Base-by-base conservation (phyloP, 2,888 invertebrate genomes). In the Phaedon cochleariae region DNA sequence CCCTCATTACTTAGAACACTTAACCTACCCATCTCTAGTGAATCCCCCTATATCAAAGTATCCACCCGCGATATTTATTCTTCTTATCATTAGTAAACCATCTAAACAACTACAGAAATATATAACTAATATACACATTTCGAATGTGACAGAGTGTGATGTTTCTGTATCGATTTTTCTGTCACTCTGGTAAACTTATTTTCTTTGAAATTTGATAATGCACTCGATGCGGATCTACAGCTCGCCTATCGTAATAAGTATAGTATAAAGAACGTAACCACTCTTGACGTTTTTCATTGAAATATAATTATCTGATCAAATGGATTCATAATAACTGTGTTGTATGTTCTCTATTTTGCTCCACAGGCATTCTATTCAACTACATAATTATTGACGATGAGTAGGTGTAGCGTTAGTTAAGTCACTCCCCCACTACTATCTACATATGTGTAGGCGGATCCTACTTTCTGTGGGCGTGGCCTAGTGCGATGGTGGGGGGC, bases 21-120 rank as follows among this genome's bases (percentile, higher is more conserved):
- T 59, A 66, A 45, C 41, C 51, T 58, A 66, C 59, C 59, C 59
- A 59, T 66, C 59, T 62, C 62, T 62, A 62, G 51, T 65, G 60
- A 52, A 58, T 54, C 62, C 61, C 52, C 57, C 52, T 65, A 57
- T 65, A 65, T 61, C 55, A 61, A 34, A 41, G 55, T 60, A 65
- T 65, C 49, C 51, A 61, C 65, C 52, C 57, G 45, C 41, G 52
- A 60, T 61, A 61, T 59, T 64, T 59, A 64, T 64, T 64, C 34
- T 31, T 53, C 17, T 57, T 26, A 31, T 45, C 45, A 57, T 21
- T 29, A 46, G 41, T 57, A 45, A 41, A 26, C 46, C 55, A 55
- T 55, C 22, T 45, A 57, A 29, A 22, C 17, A 21, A 15, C 15
- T 12, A 57, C 45, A 45, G 41, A 41, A 41, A 41, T 41, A 41